Percentiles rank a stretch among this genome's conserved stretches.
Conservation (phyloP, 1,140 invertebrate genomes). For the Heliconius hermathena region DNA sequence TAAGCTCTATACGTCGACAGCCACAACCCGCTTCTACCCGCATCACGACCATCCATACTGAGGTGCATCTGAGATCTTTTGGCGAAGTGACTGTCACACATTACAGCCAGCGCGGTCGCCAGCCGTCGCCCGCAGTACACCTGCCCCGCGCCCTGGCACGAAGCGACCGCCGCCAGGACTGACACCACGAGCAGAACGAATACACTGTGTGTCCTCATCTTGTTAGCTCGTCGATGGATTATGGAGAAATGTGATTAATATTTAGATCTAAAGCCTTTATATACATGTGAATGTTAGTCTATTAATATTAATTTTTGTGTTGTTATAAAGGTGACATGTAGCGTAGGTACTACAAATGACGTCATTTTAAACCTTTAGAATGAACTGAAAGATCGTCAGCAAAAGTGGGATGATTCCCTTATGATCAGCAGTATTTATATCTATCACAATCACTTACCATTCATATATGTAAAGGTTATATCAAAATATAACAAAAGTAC, state of each 20-base stretch:
- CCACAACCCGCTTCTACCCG: background rate
- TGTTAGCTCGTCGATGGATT: background rate
- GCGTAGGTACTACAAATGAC: background rate
- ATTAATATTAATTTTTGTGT: constrained; percentile 7
- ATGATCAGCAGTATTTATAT: background rate
- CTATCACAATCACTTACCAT: background rate
- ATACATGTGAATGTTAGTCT: background rate
- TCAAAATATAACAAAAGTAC: background rate
- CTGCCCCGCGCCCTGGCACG: background rate
- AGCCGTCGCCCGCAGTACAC: constrained; percentile 10
- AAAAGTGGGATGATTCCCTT: background rate
- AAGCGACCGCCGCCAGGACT: background rate
- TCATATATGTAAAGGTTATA: background rate
- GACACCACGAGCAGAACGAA: background rate
- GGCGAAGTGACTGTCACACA: background rate
- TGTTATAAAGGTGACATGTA: background rate
- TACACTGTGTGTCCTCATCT: constrained; percentile 1
- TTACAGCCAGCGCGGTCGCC: background rate
- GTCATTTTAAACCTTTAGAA: background rate
- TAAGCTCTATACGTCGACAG: constrained; percentile 5
- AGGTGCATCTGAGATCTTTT: background rate
- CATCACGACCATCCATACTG: background rate
- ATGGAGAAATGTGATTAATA: constrained; percentile 13
- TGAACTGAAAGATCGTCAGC: background rate
- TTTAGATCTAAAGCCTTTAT: background rate